phyloP scores from a whole-genome alignment of 2,888 invertebrate genomes.

The Campoplex capitator region DNA sequence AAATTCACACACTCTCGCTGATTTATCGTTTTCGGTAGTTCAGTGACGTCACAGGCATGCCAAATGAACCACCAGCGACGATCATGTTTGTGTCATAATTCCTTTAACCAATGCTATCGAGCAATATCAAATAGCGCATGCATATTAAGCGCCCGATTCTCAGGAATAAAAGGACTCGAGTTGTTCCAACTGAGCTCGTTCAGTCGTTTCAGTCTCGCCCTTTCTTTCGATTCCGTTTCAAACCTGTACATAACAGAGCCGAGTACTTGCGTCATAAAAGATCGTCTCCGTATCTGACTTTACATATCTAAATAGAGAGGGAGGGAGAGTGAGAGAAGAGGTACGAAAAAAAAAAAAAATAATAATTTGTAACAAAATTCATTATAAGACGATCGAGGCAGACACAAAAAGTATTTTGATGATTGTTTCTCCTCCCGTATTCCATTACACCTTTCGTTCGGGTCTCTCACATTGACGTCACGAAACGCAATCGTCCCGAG shows the following conservation, averaged over 20 bases:
- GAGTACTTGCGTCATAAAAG: constrained; percentile 44
- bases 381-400: constrained; percentile 38
- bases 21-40: constrained; percentile 48
- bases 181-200: background rate
- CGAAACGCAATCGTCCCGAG: constrained; percentile 11
- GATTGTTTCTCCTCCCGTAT: constrained; percentile 53
- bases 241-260: constrained; percentile 1
- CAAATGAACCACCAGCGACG: background rate
- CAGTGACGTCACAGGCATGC: constrained; percentile 28
- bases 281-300: constrained; percentile 23
- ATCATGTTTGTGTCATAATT: constrained; percentile 17
- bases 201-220: background rate
- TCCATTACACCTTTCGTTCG: constrained; percentile 42
- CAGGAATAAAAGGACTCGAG: background rate
- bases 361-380: constrained; percentile 10
- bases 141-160: background rate
- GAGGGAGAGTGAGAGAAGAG: constrained; percentile 4
- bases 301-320: constrained; percentile 35
- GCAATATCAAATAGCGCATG: constrained; percentile 27
- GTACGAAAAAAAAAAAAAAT: background rate
- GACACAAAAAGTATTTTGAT: constrained; percentile 45
- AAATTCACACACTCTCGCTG: constrained; percentile 18
- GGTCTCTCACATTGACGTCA: constrained; percentile 59
- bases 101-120: constrained; percentile 5
- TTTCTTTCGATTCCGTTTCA: constrained; percentile 5